Conservation (phyloP, 2,888 invertebrate species). For the Tetanocera ferruginea region DNA sequence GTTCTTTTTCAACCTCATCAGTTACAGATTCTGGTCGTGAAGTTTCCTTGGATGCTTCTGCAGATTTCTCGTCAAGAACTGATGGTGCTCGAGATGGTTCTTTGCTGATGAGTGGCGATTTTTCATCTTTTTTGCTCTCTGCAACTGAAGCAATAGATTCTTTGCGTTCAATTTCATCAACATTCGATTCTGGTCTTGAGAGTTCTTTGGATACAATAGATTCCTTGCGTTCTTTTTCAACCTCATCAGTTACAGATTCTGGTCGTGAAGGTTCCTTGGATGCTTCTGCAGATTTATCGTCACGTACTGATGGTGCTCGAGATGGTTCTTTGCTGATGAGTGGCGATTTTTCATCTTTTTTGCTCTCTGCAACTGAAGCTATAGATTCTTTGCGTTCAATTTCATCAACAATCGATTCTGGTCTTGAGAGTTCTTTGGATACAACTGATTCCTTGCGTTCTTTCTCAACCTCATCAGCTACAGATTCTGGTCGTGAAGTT, state of each 20-base stretch:
- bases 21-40: constrained; percentile 48
- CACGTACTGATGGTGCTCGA: constrained; percentile 53
- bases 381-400: not conserved
- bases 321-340: constrained; percentile 50
- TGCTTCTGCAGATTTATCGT: constrained; percentile 19
- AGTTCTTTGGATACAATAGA: constrained; percentile 42
- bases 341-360: constrained; percentile 40
- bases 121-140: constrained; percentile 37
- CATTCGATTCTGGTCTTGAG: constrained; percentile 29
- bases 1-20: constrained; percentile 43
- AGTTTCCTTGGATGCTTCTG: constrained; percentile 33
- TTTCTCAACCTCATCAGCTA: constrained; percentile 41
- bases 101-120: not conserved
- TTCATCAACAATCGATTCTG: constrained; percentile 36
- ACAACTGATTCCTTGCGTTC: constrained; percentile 33
- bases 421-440: constrained; percentile 35
- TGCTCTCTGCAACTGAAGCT: constrained; percentile 31
- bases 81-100: not conserved
- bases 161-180: constrained; percentile 24
- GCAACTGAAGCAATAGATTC: constrained; percentile 43
- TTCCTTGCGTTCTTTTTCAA: constrained; percentile 41
- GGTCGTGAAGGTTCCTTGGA: constrained; percentile 34
- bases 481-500: constrained; percentile 35
- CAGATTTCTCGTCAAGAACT: constrained; percentile 53
- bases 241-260: constrained; percentile 41